Percentiles rank a stretch among this genome's conserved stretches.
These are phyloP conservation scores for Melipona beecheii DNA, from an alignment of 2,888 invertebrate species.

Conservation along the genomic window DNA sequence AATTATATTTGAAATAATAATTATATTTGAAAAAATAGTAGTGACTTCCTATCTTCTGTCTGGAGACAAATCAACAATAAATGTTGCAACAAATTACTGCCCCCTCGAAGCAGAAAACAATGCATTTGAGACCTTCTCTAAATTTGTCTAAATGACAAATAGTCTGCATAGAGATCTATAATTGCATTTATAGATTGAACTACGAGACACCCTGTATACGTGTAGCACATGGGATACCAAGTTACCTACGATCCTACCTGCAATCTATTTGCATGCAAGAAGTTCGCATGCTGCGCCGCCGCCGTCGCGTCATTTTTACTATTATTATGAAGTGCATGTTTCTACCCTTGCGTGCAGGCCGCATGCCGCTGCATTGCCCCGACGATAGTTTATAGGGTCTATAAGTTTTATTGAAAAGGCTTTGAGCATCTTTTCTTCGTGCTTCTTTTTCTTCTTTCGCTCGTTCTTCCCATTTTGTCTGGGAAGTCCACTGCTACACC, in stretches of 20 bases:
- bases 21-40: too few species aligned
- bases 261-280: constrained; percentile 77
- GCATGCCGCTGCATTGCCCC: constrained; percentile 56
- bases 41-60: too few species aligned
- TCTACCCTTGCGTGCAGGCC: constrained; percentile 73
- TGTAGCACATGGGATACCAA: constrained; percentile 52
- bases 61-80: too few species aligned
- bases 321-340: constrained; percentile 79
- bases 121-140: too few species aligned
- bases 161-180: too few species aligned
- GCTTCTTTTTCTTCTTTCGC: background rate
- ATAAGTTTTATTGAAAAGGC: constrained; percentile 70
- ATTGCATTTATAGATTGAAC: too few species aligned
- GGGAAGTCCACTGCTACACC: background rate
- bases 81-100: too few species aligned
- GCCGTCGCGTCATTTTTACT: constrained; percentile 75
- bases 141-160: too few species aligned
- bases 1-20: too few species aligned
- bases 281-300: constrained; percentile 74
- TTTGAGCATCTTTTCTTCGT: constrained; percentile 1
- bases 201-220: constrained; percentile 23
- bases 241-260: constrained; percentile 62
- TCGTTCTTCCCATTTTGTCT: background rate
- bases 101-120: too few species aligned
- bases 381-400: constrained; percentile 71